Evolutionary conservation across 2,797 vertebrate genomes (phyloP).

Genomic region (Paguma larvata): DNA sequence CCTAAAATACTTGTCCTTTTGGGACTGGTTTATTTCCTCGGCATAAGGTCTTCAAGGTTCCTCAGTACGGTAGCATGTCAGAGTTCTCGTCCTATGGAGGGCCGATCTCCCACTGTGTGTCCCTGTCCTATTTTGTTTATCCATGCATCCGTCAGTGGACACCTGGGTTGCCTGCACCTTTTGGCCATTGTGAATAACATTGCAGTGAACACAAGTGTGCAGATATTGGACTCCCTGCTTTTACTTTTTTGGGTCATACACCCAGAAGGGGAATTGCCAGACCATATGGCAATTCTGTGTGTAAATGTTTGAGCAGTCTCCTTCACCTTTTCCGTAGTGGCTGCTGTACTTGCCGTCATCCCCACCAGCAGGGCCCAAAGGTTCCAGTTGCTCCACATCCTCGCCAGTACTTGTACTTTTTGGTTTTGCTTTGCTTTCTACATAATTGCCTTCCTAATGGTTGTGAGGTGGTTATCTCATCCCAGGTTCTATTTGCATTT

Average conservation of each 20-base stretch:
- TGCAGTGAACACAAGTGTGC: background rate
- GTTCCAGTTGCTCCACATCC: background rate
- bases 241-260: background rate
- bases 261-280: background rate
- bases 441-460: background rate
- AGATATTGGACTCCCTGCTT: background rate
- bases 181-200: background rate
- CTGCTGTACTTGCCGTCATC: background rate
- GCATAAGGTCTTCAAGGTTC: background rate
- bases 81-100: background rate
- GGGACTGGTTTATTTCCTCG: background rate
- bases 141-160: background rate
- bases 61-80: background rate
- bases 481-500: conserved; percentile 1
- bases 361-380: background rate
- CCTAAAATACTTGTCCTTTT: background rate
- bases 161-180: background rate
- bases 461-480: background rate
- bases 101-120: background rate
- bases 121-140: background rate
- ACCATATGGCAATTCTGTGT: background rate
- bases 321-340: background rate
- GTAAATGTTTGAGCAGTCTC: background rate
- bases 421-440: background rate
- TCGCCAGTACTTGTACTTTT: background rate